Percentiles rank a stretch among this genome's conserved stretches.
Conservation (phyloP, 2,113 vertebrate genomes). For the Pandion haliaetus region DNA sequence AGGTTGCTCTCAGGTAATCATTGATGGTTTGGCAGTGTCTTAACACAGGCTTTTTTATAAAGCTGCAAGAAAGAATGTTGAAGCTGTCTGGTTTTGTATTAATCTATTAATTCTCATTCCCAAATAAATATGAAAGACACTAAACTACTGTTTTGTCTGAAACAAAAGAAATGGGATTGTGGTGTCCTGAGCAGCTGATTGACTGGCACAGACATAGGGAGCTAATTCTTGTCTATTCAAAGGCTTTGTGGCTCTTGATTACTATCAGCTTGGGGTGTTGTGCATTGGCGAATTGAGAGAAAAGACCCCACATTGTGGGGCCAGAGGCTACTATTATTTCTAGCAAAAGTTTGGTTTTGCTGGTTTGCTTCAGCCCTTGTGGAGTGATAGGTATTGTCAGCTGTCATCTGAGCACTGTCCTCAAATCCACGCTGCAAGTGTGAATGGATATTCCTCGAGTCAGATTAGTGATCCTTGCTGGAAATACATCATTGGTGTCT, state of each 20-base stretch:
- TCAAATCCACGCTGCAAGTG: not conserved
- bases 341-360: not conserved
- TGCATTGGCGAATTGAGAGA: not conserved
- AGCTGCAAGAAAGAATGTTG: not conserved
- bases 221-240: not conserved
- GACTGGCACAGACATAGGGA: not conserved
- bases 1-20: not conserved
- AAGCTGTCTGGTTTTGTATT: not conserved
- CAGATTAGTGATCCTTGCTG: not conserved
- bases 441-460: not conserved
- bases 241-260: conserved; percentile 4
- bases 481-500: accelerated
- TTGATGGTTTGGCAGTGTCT: not conserved
- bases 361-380: not conserved
- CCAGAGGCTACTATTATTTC: not conserved
- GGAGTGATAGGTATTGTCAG: not conserved
- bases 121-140: not conserved
- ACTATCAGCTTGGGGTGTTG: not conserved
- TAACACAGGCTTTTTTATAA: not conserved
- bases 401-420: not conserved
- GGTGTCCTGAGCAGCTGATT: not conserved
- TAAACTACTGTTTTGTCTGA: not conserved
- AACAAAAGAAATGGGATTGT: not conserved
- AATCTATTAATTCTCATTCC: not conserved
- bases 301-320: not conserved